Conservation (phyloP, 2,888 invertebrate species). For the Empis livida region DNA sequence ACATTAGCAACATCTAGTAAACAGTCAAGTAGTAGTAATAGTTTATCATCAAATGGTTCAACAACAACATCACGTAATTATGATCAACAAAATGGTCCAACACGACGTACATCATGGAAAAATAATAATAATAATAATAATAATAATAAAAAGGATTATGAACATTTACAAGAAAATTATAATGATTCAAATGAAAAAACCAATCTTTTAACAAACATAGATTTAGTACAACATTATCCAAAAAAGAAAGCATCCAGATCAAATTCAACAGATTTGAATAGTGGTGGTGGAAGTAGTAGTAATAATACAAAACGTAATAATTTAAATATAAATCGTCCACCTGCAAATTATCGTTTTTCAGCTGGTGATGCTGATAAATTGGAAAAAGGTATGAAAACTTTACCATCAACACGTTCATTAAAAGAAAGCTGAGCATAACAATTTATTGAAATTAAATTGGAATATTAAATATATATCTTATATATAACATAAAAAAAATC, state of each 20-base stretch:
- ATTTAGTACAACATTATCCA: constrained; percentile 6
- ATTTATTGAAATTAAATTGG: too few species aligned
- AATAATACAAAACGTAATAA: constrained; percentile 8
- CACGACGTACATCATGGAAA: constrained; percentile 28
- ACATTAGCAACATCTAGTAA: constrained; percentile 19
- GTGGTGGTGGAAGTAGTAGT: background rate
- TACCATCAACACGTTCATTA: constrained; percentile 52
- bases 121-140: constrained; percentile 1
- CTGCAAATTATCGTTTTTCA: constrained; percentile 47
- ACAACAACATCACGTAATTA: constrained; percentile 1
- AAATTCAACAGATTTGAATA: constrained; percentile 9
- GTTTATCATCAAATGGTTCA: constrained; percentile 14
- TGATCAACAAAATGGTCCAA: constrained; percentile 13
- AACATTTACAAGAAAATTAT: constrained; percentile 24
- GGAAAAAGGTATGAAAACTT: constrained; percentile 41
- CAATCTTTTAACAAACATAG: constrained; percentile 5
- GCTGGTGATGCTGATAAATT: constrained; percentile 54
- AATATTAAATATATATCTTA: too few species aligned
- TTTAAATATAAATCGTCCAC: constrained; percentile 19
- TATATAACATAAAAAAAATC: too few species aligned
- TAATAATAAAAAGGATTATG: constrained; percentile 23
- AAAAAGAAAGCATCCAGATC: constrained; percentile 17
- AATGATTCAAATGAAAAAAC: constrained; percentile 16
- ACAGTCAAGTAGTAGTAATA: constrained; percentile 13
- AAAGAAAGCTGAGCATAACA: constrained; percentile 38